Conservation (phyloP, 2,888 invertebrate genomes). For the Xestia rhomboidea region DNA sequence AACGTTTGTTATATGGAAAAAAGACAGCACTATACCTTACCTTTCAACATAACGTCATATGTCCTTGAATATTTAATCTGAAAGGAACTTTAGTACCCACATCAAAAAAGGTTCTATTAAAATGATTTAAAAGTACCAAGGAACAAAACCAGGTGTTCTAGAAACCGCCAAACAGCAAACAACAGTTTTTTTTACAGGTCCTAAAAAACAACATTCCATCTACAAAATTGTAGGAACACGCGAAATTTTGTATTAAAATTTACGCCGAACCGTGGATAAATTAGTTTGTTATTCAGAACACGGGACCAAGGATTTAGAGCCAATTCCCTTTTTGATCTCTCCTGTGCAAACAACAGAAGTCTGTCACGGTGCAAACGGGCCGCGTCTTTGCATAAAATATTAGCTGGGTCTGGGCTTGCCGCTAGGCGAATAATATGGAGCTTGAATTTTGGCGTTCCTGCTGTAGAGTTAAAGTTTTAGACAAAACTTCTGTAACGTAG, state of each 20-base stretch:
- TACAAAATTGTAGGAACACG: constrained; percentile 43
- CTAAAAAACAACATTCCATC: constrained; percentile 37
- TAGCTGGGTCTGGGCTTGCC: constrained; percentile 68
- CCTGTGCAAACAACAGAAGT: constrained; percentile 85
- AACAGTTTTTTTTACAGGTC: constrained; percentile 9
- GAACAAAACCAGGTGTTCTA: constrained; percentile 23
- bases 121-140: constrained; percentile 19
- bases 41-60: constrained; percentile 1
- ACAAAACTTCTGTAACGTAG: not conserved
- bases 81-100: constrained; percentile 30
- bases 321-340: constrained; percentile 89
- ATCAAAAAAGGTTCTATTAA: constrained; percentile 31
- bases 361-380: constrained; percentile 80
- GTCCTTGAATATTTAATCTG: constrained; percentile 44
- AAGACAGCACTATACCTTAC: constrained; percentile 14
- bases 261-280: constrained; percentile 78
- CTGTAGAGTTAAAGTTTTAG: not conserved
- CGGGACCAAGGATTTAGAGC: constrained; percentile 84
- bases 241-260: constrained; percentile 79
- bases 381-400: constrained; percentile 88
- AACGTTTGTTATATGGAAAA: constrained; percentile 4
- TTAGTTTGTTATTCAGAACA: constrained; percentile 88
- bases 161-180: constrained; percentile 22
- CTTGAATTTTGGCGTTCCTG: constrained; percentile 24
- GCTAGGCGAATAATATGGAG: constrained; percentile 29